phyloP scores from a whole-genome alignment of 1,140 invertebrate species.

The Mizuhopecten yessoensis region DNA sequence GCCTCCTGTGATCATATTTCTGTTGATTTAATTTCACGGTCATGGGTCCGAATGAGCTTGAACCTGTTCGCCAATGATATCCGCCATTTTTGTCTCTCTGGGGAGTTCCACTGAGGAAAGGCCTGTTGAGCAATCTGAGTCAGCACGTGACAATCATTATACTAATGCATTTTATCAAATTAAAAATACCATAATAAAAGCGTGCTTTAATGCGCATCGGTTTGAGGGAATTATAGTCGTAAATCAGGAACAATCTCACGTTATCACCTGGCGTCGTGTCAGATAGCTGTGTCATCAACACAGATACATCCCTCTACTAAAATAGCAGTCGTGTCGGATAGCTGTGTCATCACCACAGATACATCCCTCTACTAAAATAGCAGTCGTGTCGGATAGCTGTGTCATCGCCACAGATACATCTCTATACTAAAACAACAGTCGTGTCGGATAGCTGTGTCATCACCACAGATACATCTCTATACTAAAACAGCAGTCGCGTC shows the following conservation, averaged over 20 bases:
- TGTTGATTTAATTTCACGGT: not conserved
- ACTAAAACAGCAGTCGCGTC: no score
- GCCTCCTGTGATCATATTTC: not conserved
- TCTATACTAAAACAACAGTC: no score
- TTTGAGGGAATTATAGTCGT: not conserved
- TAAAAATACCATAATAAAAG: not conserved
- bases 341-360: no score
- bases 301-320: no score
- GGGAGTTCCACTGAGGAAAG: not conserved
- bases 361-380: no score
- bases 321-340: no score
- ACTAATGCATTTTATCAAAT: slow-evolving; percentile 40
- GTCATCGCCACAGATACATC: no score
- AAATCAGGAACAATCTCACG: not conserved
- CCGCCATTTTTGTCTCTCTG: not conserved
- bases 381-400: no score
- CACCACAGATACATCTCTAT: no score
- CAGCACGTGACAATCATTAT: not conserved
- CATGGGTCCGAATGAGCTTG: not conserved
- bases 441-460: no score
- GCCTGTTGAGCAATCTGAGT: not conserved
- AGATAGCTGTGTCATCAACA: no score
- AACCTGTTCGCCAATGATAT: not conserved
- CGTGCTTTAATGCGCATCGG: not conserved
- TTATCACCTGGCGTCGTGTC: no score